Evolutionary conservation across 1,140 invertebrate genomes (phyloP).

Genomic region (Trigoniulus corallinus): DNA sequence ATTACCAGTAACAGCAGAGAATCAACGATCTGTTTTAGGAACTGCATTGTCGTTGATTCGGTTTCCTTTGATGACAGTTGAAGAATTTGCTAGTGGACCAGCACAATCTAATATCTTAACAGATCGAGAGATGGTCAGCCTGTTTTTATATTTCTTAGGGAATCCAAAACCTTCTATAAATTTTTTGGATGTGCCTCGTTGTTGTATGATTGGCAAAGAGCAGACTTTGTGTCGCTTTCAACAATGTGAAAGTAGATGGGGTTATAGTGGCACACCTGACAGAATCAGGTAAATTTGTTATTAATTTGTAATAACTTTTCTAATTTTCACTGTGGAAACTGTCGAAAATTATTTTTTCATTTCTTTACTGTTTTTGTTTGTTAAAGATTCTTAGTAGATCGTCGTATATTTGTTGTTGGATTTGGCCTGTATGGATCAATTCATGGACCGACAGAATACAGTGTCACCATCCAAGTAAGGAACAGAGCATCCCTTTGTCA

Average conservation of each 20-base stretch:
- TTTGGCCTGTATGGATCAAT: slow-evolving; percentile 79
- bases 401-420: slow-evolving; percentile 66
- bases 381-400: slow-evolving; percentile 64
- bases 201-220: slow-evolving; percentile 68
- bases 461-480: slow-evolving; percentile 47
- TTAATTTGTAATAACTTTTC: slow-evolving; percentile 14
- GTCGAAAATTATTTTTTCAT: slow-evolving; percentile 9
- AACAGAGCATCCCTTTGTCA: too few relatives aligned
- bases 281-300: slow-evolving; percentile 66
- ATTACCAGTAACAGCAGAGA: slow-evolving; percentile 44
- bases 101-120: slow-evolving; percentile 57
- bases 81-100: slow-evolving; percentile 67
- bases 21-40: slow-evolving; percentile 49
- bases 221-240: slow-evolving; percentile 62
- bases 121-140: slow-evolving; percentile 41
- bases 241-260: slow-evolving; percentile 66
- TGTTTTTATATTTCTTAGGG: slow-evolving; percentile 68
- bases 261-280: slow-evolving; percentile 72
- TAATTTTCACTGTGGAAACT: slow-evolving; percentile 3
- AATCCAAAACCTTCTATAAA: slow-evolving; percentile 51
- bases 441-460: slow-evolving; percentile 62
- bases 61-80: slow-evolving; percentile 71
- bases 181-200: slow-evolving; percentile 55
- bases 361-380: too few relatives aligned
- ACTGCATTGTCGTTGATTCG: slow-evolving; percentile 51